Percentiles rank a stretch among this genome's conserved stretches.
These are phyloP conservation scores for Atherinomorus stipes DNA, from an alignment of 2,113 vertebrate species.

Conservation along the genomic window DNA sequence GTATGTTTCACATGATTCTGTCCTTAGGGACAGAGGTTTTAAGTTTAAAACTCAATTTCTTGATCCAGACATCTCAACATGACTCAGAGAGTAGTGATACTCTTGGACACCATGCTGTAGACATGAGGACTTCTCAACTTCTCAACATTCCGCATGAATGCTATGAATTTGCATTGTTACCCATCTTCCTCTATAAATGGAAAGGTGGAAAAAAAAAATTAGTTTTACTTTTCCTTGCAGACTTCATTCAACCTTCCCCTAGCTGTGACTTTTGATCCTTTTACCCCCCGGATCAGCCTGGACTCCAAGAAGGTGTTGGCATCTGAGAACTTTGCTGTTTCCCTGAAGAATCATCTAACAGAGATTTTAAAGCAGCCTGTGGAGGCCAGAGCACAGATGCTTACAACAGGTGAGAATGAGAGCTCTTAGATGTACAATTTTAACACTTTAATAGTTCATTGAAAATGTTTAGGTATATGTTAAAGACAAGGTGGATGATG, in stretches of 20 bases:
- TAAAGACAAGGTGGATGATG: no score
- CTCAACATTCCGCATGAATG: no score
- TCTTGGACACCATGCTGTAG: no score
- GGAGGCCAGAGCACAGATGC: conserved; percentile 54
- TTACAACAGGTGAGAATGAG: conserved; percentile 60
- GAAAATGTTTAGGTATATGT: neutral
- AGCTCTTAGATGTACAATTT: accelerated
- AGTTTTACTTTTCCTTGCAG: conserved; percentile 49
- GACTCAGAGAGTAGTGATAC: no score
- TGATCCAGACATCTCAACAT: no score
- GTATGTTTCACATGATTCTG: no score
- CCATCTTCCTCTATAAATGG: no score
- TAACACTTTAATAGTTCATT: neutral
- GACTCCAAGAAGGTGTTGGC: conserved; percentile 70
- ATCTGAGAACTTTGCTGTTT: conserved; percentile 40
- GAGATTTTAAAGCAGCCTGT: conserved; percentile 66
- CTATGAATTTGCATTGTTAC: no score
- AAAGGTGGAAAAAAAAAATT: no score
- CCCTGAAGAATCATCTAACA: conserved; percentile 67
- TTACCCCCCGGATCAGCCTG: conserved; percentile 70
- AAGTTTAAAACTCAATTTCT: no score
- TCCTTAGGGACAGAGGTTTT: no score
- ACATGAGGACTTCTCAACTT: no score
- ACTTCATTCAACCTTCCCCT: conserved; percentile 69
- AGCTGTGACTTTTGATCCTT: conserved; percentile 67